These are phyloP conservation scores for Drosophila auraria DNA, from an alignment of 1,140 invertebrate species.

Conservation along the genomic window DNA sequence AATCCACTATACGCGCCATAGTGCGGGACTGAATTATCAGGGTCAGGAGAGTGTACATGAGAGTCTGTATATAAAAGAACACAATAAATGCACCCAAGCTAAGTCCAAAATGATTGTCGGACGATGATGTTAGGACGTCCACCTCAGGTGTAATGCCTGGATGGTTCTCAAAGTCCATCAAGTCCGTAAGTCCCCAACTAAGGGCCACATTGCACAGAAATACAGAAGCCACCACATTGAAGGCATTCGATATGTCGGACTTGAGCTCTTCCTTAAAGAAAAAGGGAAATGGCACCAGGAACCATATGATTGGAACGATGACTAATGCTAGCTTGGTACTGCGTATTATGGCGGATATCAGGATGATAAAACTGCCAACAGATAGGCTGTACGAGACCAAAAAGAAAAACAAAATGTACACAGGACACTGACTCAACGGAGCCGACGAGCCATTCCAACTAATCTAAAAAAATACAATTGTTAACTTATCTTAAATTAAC, in stretches of 20 bases:
- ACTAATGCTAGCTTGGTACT: constrained; percentile 29
- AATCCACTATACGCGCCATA: too few species aligned
- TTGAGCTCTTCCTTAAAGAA: constrained; percentile 7
- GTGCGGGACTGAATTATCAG: too few species aligned
- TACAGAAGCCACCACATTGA: constrained; percentile 1
- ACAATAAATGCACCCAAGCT: too few species aligned
- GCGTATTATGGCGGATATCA: constrained; percentile 23
- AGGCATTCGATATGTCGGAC: background rate
- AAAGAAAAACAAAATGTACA: constrained; percentile 31
- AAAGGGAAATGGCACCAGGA: constrained; percentile 41
- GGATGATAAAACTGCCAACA: constrained; percentile 33
- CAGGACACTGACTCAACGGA: constrained; percentile 30
- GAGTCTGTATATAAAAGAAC: too few species aligned
- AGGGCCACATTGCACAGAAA: constrained; percentile 58
- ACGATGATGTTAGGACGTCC: background rate
- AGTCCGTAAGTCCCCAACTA: constrained; percentile 26
- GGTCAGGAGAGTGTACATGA: too few species aligned
- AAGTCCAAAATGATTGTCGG: too few species aligned
- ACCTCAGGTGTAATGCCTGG: background rate
- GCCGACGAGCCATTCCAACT: constrained; percentile 6
- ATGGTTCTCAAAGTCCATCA: constrained; percentile 37
- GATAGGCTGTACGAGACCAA: constrained; percentile 30
- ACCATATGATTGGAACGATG: constrained; percentile 48
- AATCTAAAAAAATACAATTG: constrained; percentile 15
- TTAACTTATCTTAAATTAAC: background rate